Evolutionary conservation across 2,113 vertebrate species (phyloP).

Genomic region (Grammomys dolichurus): DNA sequence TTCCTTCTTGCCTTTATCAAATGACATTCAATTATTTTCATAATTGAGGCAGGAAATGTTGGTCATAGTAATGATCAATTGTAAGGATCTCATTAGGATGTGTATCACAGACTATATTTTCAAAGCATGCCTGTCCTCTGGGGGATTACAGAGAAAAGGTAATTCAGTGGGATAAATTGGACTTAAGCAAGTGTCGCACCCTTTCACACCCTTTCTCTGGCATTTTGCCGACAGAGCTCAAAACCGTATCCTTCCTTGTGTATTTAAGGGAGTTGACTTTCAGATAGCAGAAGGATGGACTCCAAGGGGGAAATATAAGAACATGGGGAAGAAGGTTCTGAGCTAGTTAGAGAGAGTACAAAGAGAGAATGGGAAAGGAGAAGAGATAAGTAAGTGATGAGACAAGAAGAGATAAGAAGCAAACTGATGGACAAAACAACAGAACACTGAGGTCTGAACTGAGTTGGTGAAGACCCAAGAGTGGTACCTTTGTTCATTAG

Average conservation of each 20-base stretch:
- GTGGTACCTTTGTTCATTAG: neutral
- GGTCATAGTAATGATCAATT: conserved; percentile 53
- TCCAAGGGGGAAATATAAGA: neutral
- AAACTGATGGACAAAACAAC: too few relatives aligned
- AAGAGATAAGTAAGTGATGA: neutral
- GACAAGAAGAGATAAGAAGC: neutral
- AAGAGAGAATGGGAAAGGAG: neutral
- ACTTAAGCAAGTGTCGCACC: conserved; percentile 43
- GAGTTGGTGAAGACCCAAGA: neutral
- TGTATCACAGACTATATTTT: conserved; percentile 71
- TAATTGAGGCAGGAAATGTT: conserved; percentile 69
- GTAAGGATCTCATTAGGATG: conserved; percentile 77
- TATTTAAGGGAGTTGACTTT: conserved; percentile 62
- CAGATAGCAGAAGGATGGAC: conserved; percentile 60
- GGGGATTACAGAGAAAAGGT: conserved; percentile 70
- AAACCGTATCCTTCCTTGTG: conserved; percentile 63
- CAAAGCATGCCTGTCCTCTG: conserved; percentile 64
- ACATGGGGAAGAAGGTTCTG: neutral
- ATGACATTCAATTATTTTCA: conserved; percentile 65
- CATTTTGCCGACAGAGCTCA: conserved; percentile 69
- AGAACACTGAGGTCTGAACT: neutral
- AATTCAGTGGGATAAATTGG: conserved; percentile 76
- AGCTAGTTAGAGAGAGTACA: neutral
- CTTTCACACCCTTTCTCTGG: conserved; percentile 62
- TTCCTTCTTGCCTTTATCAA: conserved; percentile 54